A percentile compares a stretch with the other conserved stretches of the same genome.
Evolutionary conservation across 2,113 vertebrate species (phyloP).

Genomic region (Dromas ardeola): DNA sequence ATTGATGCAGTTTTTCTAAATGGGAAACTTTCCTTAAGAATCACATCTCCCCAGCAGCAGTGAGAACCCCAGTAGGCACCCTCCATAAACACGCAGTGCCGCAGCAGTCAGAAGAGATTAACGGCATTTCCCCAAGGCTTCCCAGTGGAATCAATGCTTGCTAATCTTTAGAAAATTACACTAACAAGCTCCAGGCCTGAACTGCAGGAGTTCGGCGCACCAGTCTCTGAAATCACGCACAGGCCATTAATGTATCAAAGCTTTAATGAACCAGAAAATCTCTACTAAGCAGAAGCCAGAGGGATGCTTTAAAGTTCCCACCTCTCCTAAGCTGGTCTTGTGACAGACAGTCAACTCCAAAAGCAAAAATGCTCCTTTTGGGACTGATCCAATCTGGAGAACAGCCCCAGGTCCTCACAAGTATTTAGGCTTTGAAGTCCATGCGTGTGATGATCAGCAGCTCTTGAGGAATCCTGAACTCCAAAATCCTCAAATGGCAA

Average conservation of each 20-base stretch:
- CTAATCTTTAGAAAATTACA: slow-evolving; percentile 56
- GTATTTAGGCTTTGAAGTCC: neutral
- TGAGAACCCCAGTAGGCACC: neutral
- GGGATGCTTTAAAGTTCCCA: slow-evolving; percentile 8
- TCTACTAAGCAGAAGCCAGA: neutral
- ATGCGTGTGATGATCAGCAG: neutral
- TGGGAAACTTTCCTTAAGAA: neutral
- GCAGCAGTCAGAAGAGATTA: neutral
- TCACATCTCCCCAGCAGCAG: neutral
- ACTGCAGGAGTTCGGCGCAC: neutral
- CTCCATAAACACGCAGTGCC: neutral
- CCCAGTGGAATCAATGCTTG: slow-evolving; percentile 38
- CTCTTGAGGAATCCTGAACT: neutral
- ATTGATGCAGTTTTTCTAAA: neutral
- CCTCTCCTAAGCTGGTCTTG: neutral
- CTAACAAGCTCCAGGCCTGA: slow-evolving; percentile 27
- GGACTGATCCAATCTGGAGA: neutral
- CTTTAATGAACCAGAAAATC: slow-evolving; percentile 54
- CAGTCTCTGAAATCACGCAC: slow-evolving; percentile 30
- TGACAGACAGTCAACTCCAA: neutral
- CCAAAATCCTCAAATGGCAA: neutral
- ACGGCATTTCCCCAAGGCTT: slow-evolving; percentile 17
- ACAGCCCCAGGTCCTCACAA: neutral
- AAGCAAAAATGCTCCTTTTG: neutral
- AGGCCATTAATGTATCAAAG: slow-evolving; percentile 40